phyloP scores from a whole-genome alignment of 2,113 vertebrate species.

The Thamnophis sirtalis region DNA sequence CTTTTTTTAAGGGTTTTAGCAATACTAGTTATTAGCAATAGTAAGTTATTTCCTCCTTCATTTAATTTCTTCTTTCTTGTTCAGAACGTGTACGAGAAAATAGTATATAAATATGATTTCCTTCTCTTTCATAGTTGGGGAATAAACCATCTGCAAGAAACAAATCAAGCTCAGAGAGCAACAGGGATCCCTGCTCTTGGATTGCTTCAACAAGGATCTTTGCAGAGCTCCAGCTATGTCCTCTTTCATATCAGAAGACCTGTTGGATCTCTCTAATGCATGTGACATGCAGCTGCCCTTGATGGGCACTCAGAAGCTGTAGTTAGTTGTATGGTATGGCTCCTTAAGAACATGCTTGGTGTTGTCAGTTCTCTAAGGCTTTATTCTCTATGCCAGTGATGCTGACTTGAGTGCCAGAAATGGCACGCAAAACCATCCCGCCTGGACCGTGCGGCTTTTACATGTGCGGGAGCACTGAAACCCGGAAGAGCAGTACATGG shows the following conservation, averaged over 20 bases:
- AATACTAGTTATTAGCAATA: neutral
- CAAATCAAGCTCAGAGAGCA: neutral
- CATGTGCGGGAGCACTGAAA: too few species aligned
- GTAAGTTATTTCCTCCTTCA: neutral
- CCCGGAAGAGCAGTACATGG: too few species aligned
- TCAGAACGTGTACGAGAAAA: neutral
- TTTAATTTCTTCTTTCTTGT: neutral
- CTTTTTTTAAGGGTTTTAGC: neutral
- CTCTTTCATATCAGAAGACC: neutral
- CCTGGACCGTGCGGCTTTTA: too few species aligned
- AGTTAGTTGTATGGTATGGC: neutral
- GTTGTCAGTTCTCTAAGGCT: neutral
- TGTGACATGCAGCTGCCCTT: neutral
- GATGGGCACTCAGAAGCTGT: neutral
- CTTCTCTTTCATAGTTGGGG: neutral
- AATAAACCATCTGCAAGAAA: neutral
- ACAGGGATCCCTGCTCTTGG: neutral
- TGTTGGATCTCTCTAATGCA: neutral
- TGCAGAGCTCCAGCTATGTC: neutral
- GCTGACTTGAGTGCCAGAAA: too few species aligned
- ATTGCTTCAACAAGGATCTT: neutral
- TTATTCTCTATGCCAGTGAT: neutral
- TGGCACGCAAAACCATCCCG: too few species aligned
- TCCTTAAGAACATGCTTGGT: neutral
- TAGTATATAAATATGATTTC: neutral